Evolutionary conservation across 2,888 invertebrate species (phyloP), one percentile per base, ranked within the genome.

Genomic region (Tuberolachnus salignus): DNA sequence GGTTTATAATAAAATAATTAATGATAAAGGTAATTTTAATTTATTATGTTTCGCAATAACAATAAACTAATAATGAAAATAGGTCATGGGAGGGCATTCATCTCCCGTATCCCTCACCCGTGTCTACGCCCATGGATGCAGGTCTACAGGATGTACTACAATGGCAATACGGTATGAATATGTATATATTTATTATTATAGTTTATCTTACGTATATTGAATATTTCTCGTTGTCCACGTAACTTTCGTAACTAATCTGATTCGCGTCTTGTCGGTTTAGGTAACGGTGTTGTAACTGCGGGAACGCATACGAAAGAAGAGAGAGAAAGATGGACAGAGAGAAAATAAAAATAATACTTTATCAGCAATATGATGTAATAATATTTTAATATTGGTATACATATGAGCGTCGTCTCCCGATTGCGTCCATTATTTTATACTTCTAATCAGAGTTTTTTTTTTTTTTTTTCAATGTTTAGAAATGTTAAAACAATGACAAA

Each of bases 171-270:
- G 10, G 44, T 44, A 8, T 8, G 10, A 10, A 44, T 44, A n/a
- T n/a, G n/a, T 0, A 9, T 19, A 53, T 55, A 55, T 19, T 51
- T 66, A 66, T 34, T 51, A 34, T n/a, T 49, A 57, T 23, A 23
- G 4, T 13, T 11, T 46, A 21, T 53, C 73, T 73, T 73, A 73
- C 73, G 63, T 64, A 64, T 53, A 64, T 42, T 53, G 73, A 63
- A 53, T 16, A 63, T 42, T 63, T 73, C 14, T 53, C 73, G 63
- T 53, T 73, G 63, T 73, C 63, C 63, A 64, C 63, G 16, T 73
- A 73, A 73, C 51, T 73, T 46, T 73, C 63, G 26, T 73, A 73
- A 64, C 73, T 73, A 73, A 73, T 73, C 34, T 73, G 73, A 44
- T 73, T 73, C 14, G 73, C 73, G 13, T 73, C 73, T 44, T 73